A percentile compares a stretch with the other conserved stretches of the same genome.
Conservation (phyloP, 2,888 invertebrate genomes). For the Stenodema calcarata region DNA sequence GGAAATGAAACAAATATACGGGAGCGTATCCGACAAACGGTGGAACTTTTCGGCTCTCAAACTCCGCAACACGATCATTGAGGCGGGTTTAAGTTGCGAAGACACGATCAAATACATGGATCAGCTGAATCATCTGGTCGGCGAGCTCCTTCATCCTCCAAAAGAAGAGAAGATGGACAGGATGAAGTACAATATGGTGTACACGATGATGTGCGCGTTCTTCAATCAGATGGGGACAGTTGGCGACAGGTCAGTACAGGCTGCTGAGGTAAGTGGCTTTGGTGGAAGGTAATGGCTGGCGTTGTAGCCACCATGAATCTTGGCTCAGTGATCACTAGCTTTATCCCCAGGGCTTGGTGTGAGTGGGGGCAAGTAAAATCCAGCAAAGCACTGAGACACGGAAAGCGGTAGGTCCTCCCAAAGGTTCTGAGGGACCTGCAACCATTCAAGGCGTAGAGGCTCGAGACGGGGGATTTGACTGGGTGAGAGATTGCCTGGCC, state of each 20-base stretch:
- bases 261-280: not conserved
- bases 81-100: conserved; percentile 11
- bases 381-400: no score
- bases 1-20: conserved; percentile 27
- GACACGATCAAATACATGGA: conserved; percentile 32
- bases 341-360: no score
- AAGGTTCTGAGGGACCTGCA: no score
- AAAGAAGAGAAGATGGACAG: conserved; percentile 38
- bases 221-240: conserved; percentile 40
- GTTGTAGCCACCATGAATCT: no score
- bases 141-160: conserved; percentile 32
- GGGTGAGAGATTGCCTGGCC: no score
- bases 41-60: conserved; percentile 38
- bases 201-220: conserved; percentile 33
- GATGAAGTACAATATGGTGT: conserved; percentile 43
- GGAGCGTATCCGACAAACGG: conserved; percentile 14
- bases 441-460: no score
- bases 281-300: no score
- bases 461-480: no score
- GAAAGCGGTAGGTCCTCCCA: no score
- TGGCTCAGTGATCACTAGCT: no score
- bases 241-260: conserved; percentile 1
- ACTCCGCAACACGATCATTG: conserved; percentile 25
- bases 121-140: conserved; percentile 30
- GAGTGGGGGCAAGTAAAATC: no score